phyloP scores from a whole-genome alignment of 2,797 vertebrate genomes.

The Phalloptychus januarius region DNA sequence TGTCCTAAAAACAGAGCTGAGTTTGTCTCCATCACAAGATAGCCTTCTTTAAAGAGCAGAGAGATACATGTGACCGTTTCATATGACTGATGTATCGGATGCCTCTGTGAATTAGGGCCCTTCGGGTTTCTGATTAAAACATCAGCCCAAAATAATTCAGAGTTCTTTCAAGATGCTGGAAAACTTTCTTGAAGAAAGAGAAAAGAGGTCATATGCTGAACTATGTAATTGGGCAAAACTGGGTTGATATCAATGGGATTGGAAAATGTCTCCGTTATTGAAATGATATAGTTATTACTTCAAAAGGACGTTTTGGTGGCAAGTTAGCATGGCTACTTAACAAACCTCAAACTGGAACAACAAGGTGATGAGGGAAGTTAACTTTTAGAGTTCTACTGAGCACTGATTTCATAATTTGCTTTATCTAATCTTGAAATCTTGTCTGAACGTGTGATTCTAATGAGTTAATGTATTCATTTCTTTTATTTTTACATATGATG shows the following conservation, averaged over 20 bases:
- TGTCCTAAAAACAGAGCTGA: slow-evolving; percentile 61
- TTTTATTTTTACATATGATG: not conserved
- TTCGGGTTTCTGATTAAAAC: slow-evolving; percentile 45
- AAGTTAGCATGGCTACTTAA: not conserved
- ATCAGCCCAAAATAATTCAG: slow-evolving; percentile 29
- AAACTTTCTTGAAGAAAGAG: slow-evolving; percentile 16
- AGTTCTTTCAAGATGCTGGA: slow-evolving; percentile 11
- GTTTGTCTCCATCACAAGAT: slow-evolving; percentile 62
- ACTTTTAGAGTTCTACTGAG: not conserved
- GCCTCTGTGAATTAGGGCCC: slow-evolving; percentile 33
- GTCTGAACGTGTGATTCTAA: not conserved
- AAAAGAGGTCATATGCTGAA: slow-evolving; percentile 27
- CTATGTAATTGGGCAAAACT: not conserved
- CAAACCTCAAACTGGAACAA: not conserved
- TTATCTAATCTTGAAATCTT: not conserved
- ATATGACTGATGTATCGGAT: slow-evolving; percentile 49
- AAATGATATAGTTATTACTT: not conserved
- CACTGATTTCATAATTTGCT: not conserved
- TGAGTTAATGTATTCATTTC: not conserved
- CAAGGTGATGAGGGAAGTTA: not conserved
- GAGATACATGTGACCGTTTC: slow-evolving; percentile 44
- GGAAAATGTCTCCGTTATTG: not conserved
- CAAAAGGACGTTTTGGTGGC: not conserved
- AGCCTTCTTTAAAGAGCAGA: slow-evolving; percentile 29
- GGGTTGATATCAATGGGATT: slow-evolving; percentile 1